Evolutionary conservation across 2,888 invertebrate genomes (phyloP).

Genomic region (Drosophila trichaetosa): DNA sequence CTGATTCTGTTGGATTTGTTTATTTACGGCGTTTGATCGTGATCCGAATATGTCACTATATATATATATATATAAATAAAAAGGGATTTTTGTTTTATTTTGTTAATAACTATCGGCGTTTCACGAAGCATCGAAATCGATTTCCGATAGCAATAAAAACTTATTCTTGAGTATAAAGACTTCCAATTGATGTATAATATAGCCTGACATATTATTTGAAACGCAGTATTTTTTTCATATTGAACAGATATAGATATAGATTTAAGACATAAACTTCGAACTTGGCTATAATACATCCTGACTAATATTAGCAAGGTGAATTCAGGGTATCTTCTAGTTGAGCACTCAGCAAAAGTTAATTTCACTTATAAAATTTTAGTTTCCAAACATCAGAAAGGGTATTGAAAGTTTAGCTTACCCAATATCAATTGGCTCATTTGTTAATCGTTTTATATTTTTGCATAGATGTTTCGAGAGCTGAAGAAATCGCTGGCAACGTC

Average conservation of each 20-base stretch:
- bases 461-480: slow-evolving; percentile 66
- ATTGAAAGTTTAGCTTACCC: not conserved
- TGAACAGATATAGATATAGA: not conserved
- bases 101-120: not conserved
- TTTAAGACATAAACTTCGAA: not conserved
- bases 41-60: too few species aligned
- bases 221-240: not conserved
- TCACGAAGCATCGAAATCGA: not conserved
- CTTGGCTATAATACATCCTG: too few species aligned
- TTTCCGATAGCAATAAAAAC: not conserved
- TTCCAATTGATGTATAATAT: not conserved
- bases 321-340: not conserved
- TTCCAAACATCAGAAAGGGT: not conserved
- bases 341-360: not conserved
- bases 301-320: not conserved
- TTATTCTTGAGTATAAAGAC: not conserved
- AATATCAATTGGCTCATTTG: not conserved
- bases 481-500: slow-evolving; percentile 30
- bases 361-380: not conserved
- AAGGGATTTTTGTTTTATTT: not conserved
- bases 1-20: too few species aligned
- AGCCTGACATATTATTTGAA: not conserved
- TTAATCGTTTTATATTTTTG: not conserved
- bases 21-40: too few species aligned
- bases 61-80: too few species aligned